Evolutionary conservation across 2,797 vertebrate genomes (phyloP).

Genomic region (Knipowitschia caucasica): DNA sequence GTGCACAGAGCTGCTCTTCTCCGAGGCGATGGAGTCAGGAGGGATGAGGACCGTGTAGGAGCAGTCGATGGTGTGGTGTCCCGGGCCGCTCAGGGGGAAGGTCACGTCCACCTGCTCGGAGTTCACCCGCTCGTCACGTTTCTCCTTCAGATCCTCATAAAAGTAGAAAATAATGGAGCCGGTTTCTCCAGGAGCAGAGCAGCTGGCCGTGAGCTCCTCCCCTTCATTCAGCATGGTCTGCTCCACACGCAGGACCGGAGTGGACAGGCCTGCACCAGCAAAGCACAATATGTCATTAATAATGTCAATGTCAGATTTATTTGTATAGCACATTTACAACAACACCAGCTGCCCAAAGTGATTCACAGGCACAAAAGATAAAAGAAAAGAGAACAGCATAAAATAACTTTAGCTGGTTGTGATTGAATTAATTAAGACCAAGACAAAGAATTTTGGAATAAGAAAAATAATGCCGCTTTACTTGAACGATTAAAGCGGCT

Average conservation of each 20-base stretch:
- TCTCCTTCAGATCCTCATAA: slow-evolving; percentile 23
- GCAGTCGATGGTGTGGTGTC: slow-evolving; percentile 52
- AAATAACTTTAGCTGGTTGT: no score
- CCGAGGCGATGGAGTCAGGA: slow-evolving; percentile 7
- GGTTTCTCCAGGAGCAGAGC: slow-evolving; percentile 50
- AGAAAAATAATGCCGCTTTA: no score
- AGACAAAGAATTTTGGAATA: no score
- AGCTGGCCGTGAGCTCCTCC: slow-evolving; percentile 47
- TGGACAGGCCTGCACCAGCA: slow-evolving; percentile 60
- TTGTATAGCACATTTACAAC: no score
- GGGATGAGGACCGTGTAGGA: slow-evolving; percentile 42
- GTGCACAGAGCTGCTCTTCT: slow-evolving; percentile 31
- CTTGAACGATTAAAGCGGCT: no score
- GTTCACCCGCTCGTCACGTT: rapidly evolving
- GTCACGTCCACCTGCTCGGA: neutral
- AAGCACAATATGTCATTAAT: neutral
- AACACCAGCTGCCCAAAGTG: no score
- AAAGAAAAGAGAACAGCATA: no score
- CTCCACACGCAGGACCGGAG: slow-evolving; percentile 51
- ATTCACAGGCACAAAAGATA: no score
- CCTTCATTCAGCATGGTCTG: slow-evolving; percentile 42
- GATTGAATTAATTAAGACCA: no score
- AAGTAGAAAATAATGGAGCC: slow-evolving; percentile 59
- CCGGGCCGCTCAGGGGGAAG: slow-evolving; percentile 1
- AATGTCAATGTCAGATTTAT: no score